phyloP scores from a whole-genome alignment of 2,888 invertebrate species.

The Caenorhabditis becei region DNA sequence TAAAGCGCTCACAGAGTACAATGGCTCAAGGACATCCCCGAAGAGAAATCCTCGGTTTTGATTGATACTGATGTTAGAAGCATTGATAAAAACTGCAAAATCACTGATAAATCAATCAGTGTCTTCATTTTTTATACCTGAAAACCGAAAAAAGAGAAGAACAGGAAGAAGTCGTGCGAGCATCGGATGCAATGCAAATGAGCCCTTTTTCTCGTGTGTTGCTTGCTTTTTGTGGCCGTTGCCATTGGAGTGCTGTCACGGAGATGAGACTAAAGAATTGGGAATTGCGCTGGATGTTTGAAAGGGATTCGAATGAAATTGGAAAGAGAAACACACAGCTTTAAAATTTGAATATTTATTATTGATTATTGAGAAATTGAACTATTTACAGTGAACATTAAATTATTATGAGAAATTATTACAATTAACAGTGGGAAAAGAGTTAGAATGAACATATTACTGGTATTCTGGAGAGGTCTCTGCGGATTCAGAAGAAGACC shows the following conservation, averaged over 20 bases:
- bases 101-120: neutral
- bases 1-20: constrained; percentile 9
- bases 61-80: constrained; percentile 16
- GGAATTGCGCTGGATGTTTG: neutral
- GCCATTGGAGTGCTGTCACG: constrained; percentile 36
- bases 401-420: no score
- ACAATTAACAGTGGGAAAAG: no score
- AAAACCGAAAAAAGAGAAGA: constrained; percentile 7
- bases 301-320: no score
- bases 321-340: no score
- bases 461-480: no score
- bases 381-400: no score
- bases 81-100: neutral
- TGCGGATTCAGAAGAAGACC: no score
- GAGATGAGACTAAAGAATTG: constrained; percentile 13
- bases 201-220: constrained; percentile 16
- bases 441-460: no score
- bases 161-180: neutral
- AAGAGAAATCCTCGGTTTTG: constrained; percentile 38
- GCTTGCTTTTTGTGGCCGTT: constrained; percentile 37
- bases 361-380: no score
- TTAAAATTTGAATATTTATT: no score
- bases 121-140: neutral
- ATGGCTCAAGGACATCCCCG: constrained; percentile 53
- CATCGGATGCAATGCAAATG: neutral